Evolutionary conservation across 2,113 vertebrate genomes (phyloP), one percentile per base, ranked within the genome.

Genomic region (Psittacara wagleri): DNA sequence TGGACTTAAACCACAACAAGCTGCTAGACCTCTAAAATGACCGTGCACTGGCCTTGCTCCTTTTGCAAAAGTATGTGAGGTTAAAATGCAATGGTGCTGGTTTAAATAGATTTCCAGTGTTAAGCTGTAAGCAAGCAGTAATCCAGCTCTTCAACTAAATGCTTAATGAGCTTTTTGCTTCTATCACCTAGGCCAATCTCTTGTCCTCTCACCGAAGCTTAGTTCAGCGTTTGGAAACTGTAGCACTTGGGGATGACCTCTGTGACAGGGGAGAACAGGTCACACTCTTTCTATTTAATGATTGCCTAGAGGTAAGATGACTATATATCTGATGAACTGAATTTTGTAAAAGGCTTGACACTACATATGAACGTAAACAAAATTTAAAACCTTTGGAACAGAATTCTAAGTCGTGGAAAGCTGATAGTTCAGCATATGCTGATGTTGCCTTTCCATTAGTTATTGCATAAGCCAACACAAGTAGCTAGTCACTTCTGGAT

Each of bases 201-300:
- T 97, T 99, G 95, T 99, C 99, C 12, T 99, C 99, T 72, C 99
- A 99, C 77, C 99, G 99, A 70, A 99, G 98, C 83, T 98, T 99
- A 95, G 98, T 99, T 77, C 97, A 99, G 83, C 95, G 99, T 76
- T 98, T 99, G 83, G 99, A 99, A 97, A 99, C 99, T 0, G 88
- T 99, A 22, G 99, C 99, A 22, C 97, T 99, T 35, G 98, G 99
- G 74, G 99, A 99, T 80, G 98, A 99, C 90, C 98, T 99, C 18
- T 99, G 99, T 97, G 99, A 99, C 97, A 98, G 99, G 54, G 99
- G 99, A 55, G 99, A 99, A 88, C 98, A 99, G 80, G 99, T 99
- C 83, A 99, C 99, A 1, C 98, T 99, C 55, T 99, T 99, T 77
- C 99, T 99, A 83, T 99, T 99, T 98, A 99, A 98, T 79, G 99